phyloP scores from a whole-genome alignment of 2,797 vertebrate genomes.

The Coccyzus lansbergi region DNA sequence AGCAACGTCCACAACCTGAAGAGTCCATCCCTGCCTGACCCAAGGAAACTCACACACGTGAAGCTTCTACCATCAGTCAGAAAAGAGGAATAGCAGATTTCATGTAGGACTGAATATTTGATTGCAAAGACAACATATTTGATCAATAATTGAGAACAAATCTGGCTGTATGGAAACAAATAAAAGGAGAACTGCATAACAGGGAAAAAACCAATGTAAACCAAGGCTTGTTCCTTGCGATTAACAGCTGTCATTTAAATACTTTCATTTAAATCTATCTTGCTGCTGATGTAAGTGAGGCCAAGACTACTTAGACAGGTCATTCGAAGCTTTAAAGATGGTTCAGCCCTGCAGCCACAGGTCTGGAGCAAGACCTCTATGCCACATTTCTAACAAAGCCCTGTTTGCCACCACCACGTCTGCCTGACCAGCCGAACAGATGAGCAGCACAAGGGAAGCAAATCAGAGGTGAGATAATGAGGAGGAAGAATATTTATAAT shows the following conservation, averaged over 20 bases:
- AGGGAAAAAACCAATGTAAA: neutral
- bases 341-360: neutral
- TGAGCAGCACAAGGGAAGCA: neutral
- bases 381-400: neutral
- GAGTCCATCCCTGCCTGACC: neutral
- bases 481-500: neutral
- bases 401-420: neutral
- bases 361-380: neutral
- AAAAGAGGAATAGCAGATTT: conserved; percentile 11
- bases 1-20: too few relatives aligned
- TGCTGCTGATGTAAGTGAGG: neutral
- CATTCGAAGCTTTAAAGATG: neutral
- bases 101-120: neutral
- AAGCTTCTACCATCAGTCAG: neutral
- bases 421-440: neutral
- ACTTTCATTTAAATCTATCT: neutral
- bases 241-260: conserved; percentile 23
- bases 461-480: neutral
- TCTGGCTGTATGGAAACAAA: conserved; percentile 53
- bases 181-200: neutral
- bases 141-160: conserved; percentile 38
- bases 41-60: neutral
- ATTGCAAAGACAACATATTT: conserved; percentile 25
- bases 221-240: neutral
- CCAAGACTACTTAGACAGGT: neutral